Evolutionary conservation across 2,888 invertebrate genomes (phyloP), one percentile per base, ranked within the genome.

Genomic region (Clitarchus hookeri): DNA sequence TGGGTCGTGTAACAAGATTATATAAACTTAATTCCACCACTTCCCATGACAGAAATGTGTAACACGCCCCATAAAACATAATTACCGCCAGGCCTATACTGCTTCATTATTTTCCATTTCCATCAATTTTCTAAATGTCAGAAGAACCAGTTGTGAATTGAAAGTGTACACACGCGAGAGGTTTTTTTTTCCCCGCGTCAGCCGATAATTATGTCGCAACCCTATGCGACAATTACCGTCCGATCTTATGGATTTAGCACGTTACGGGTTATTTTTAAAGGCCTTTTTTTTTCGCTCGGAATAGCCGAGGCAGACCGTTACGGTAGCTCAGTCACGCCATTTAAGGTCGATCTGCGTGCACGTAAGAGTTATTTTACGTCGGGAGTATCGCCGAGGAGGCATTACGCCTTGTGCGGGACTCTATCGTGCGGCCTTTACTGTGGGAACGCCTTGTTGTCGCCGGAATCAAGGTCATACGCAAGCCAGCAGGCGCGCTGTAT

Each of bases 111-210:
- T 65, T 9, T n/a, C 65, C 0, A 19, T n/a, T 65, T n/a, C 65
- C 65, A 65, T 65, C 65, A 65, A 65, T 65, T 65, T 65, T 65
- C 8, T 65, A 65, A 65, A 65, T 65, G 65, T 65, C 65, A 65
- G 65, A 65, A n/a, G n/a, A 65, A 65, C 65, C 65, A 65, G 65
- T 65, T 65, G 2, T n/a, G 65, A 23, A 16, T 65, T 65, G 65
- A 65, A 16, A 65, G 65, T 16, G 65, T 65, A 65, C n/a, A 65
- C 65, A 65, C 65, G 65, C 65, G 0, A 11, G 65, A 3, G 3
- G 65, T 1, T 23, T 65, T 65, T n/a, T 36, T 36, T 4, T 36
- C 36, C 36, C 65, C 65, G 11, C 6, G 65, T 23, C n/a, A n/a
- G 65, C 16, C 23, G 16, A 23, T 65, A 65, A 65, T 65, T 65